A percentile compares a stretch with the other conserved stretches of the same genome.
Conservation (phyloP, 2,888 invertebrate species). For the Trissoscelio sp. region DNA sequence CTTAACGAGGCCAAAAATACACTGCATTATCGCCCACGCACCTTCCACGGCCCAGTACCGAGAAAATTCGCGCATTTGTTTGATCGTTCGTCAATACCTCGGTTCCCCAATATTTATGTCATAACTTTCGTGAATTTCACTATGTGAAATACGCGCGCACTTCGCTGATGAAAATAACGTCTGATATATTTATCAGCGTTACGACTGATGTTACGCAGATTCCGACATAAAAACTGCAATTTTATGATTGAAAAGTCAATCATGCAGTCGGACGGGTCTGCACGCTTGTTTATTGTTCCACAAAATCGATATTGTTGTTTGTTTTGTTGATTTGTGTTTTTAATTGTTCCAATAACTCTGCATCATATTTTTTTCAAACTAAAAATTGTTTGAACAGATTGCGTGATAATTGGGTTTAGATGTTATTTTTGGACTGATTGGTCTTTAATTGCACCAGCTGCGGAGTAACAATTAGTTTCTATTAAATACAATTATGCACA, state of each 20-base stretch:
- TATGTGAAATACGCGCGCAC: slow-evolving; percentile 21
- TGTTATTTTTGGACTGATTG: too few species aligned
- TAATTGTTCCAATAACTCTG: slow-evolving; percentile 10
- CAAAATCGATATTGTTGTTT: slow-evolving; percentile 8
- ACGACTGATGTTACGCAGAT: slow-evolving; percentile 19
- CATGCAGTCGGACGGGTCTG: not conserved
- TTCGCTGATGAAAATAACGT: slow-evolving; percentile 32
- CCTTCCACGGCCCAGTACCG: too few species aligned
- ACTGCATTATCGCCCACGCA: too few species aligned
- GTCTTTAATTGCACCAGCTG: too few species aligned
- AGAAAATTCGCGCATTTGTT: too few species aligned
- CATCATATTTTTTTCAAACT: too few species aligned
- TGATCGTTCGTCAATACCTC: too few species aligned
- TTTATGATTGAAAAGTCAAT: slow-evolving; percentile 33
- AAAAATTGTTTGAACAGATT: too few species aligned
- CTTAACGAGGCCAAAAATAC: too few species aligned
- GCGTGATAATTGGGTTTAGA: too few species aligned
- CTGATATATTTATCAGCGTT: slow-evolving; percentile 8
- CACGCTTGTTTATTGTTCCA: not conserved
- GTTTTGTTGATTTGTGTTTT: not conserved
- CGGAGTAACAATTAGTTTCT: too few species aligned
- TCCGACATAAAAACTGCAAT: slow-evolving; percentile 26
- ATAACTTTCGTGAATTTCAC: slow-evolving; percentile 4
- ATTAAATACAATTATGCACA: too few species aligned
- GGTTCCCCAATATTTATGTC: slow-evolving; percentile 36